Evolutionary conservation across 2,797 vertebrate genomes (phyloP), one percentile per base, ranked within the genome.

Genomic region (Cossypha niveicapilla): DNA sequence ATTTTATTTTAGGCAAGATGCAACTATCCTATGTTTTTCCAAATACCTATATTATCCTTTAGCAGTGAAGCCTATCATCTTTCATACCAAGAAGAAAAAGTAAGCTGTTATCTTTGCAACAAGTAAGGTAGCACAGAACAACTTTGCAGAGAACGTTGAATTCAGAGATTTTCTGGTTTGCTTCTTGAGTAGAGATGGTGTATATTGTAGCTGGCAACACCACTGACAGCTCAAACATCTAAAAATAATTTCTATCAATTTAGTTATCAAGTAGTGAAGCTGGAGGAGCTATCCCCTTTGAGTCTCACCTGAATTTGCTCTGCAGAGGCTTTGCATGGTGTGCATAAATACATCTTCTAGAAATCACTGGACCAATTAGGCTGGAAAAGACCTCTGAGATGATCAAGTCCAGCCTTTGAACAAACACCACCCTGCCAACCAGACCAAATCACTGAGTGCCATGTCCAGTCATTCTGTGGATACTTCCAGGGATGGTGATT

Each of bases 371-470:
- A 41, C 7, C 4, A 25, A 12, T 41, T 27, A 27, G 1, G 11
- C 19, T 51, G 44, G 25, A 65, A 76, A 65, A 51, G 21, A 65
- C 9, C 37, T 45, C 72, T 13, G 7, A 23, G 30, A 41, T 12
- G 21, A 27, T 18, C 2, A n/a, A 41, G 18, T 28, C 21, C 25
- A 24, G 10, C 15, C 45, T 65, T 23, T 58, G 44, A 34, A 24
- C 0, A 0, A 39, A 18, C 19, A 37, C 7, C 14, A 18, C 24
- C 37, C 23, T 51, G 21, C 34, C 65, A 51, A 23, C 14, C 51
- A 50, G 28, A 76, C 2, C 18, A 53, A 7, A 44, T 13, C 10
- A 17, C 50, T 23, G 41, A 47, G 18, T 54, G 50, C 28, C 37
- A 8, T 0, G 0, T 27, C 24, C 24, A 34, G 32, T 34, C 3